phyloP scores from a whole-genome alignment of 2,888 invertebrate species.

The Dryadula phaetusa region DNA sequence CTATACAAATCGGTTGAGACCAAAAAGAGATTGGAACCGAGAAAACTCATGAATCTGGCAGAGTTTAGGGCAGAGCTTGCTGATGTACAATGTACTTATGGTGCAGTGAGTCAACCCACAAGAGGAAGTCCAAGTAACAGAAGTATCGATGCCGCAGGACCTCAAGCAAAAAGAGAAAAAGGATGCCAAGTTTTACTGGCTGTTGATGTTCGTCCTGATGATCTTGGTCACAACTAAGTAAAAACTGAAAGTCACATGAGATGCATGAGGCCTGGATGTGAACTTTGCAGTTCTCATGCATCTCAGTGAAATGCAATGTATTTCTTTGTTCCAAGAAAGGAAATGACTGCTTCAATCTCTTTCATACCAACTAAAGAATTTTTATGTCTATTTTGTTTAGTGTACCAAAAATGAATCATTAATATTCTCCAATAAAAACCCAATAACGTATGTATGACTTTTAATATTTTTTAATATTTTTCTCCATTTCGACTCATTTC shows the following conservation, averaged over 20 bases:
- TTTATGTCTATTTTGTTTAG: slow-evolving; percentile 26
- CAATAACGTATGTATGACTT: slow-evolving; percentile 1
- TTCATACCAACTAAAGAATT: slow-evolving; percentile 26
- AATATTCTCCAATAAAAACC: slow-evolving; percentile 28
- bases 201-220: slow-evolving; percentile 15
- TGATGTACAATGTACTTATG: slow-evolving; percentile 1
- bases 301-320: slow-evolving; percentile 31
- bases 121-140: slow-evolving; percentile 1
- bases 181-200: slow-evolving; percentile 29
- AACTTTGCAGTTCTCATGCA: slow-evolving; percentile 26
- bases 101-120: not conserved
- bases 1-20: not conserved
- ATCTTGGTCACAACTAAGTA: slow-evolving; percentile 27
- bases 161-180: slow-evolving; percentile 31
- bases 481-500: no score
- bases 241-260: slow-evolving; percentile 26
- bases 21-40: slow-evolving; percentile 1
- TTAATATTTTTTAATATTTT: no score
- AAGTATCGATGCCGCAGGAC: slow-evolving; percentile 17
- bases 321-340: slow-evolving; percentile 30
- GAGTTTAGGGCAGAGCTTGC: slow-evolving; percentile 1
- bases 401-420: slow-evolving; percentile 32
- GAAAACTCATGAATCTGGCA: not conserved
- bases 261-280: slow-evolving; percentile 32
- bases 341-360: slow-evolving; percentile 30